Percentiles rank a stretch among this genome's conserved stretches.
These are phyloP conservation scores for Bombus polaris DNA, from an alignment of 1,140 invertebrate genomes.

Conservation along the genomic window DNA sequence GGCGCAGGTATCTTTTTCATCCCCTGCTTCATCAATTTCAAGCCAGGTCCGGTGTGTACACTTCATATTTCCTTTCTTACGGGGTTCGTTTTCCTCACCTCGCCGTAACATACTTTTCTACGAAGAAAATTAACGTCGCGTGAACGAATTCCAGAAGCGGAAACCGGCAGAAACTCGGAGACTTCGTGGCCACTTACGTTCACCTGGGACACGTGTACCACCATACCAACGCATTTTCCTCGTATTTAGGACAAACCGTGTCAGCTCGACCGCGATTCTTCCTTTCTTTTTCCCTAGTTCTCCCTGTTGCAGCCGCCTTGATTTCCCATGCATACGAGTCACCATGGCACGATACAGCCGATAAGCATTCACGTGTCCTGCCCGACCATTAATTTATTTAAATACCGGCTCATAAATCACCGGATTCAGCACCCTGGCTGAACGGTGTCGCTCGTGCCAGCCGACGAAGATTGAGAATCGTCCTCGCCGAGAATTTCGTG, in stretches of 20 bases:
- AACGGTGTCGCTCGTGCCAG: neutral
- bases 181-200: slow-evolving; percentile 25
- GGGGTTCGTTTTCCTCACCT: too few relatives aligned
- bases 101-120: slow-evolving; percentile 49
- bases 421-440: neutral
- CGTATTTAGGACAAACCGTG: slow-evolving; percentile 35
- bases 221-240: neutral
- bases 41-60: neutral
- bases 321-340: slow-evolving; percentile 49
- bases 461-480: slow-evolving; percentile 56
- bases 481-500: neutral
- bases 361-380: slow-evolving; percentile 36
- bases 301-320: neutral
- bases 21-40: slow-evolving; percentile 53
- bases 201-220: slow-evolving; percentile 40
- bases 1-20: slow-evolving; percentile 30
- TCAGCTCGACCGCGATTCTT: slow-evolving; percentile 26
- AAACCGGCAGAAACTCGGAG: neutral
- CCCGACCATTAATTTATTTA: slow-evolving; percentile 35
- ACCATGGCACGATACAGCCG: neutral
- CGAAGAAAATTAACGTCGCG: slow-evolving; percentile 59
- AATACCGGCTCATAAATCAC: slow-evolving; percentile 59
- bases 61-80: slow-evolving; percentile 41
- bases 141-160: slow-evolving; percentile 54
- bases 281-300: neutral